Base-by-base conservation (phyloP, 2,888 invertebrate genomes). In the Parasteatoda lunata region DNA sequence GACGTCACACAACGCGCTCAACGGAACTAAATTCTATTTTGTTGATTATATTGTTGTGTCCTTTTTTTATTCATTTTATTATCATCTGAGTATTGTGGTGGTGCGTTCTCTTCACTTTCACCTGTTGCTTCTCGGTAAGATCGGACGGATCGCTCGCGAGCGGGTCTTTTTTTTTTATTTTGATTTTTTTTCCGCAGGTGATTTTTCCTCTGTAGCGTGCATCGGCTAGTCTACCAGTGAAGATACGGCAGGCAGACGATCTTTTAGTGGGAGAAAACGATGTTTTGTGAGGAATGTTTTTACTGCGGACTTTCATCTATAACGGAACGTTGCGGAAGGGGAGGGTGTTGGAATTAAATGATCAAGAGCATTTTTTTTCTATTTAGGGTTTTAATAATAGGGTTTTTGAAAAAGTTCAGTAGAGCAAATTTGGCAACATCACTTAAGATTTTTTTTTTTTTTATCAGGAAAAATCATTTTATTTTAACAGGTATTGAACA, bases 41-140 rank as follows among this genome's bases (percentile, higher is more conserved):
- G 66, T 70, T 82, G 70, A 5, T 73, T 45, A 73, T 59, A 69
- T 76, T 49, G 15, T 71, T 71, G 71, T 11, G 47, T 59, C 51
- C 54, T 70, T 70, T 52, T 66, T 77, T 69, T 65, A 13, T 45
- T 65, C 65, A 64, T 79, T 70, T 82, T 79, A 72, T 79, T 79
- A 71, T 79, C 64, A 65, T 15, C 45, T 45, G 73, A 64, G 77
- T 72, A 77, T 77, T 84, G 84, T 77, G 54, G 77, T 70, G 84
- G 77, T 77, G 68, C n/a, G 68, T 15, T 76, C 66, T 66, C 83
- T 76, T 80, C 85, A 86, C 85, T 86, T 86, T 86, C 85, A 86
- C 85, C 85, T 86, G 85, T 85, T 85, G 79, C 73, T 72, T 64
- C 54, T 59, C 47, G 73, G 68, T 51, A 15, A 66, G 84, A 52